phyloP scores from a whole-genome alignment of 2,797 vertebrate genomes.

The Echeneis naucrates region DNA sequence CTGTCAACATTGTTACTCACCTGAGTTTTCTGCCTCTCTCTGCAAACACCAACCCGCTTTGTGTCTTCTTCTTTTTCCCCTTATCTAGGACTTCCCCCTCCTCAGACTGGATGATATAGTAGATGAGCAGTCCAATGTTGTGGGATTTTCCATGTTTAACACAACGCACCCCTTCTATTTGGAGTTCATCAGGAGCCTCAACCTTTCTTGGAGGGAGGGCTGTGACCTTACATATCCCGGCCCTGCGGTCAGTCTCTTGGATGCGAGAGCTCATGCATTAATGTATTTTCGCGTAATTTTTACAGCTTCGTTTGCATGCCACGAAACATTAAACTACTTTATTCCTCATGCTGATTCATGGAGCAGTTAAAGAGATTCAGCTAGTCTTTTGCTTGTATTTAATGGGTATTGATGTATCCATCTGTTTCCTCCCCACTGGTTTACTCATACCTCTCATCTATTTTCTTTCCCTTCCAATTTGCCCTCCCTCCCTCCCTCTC shows the following conservation, averaged over 20 bases:
- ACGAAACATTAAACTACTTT: constrained; percentile 55
- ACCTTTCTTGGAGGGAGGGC: constrained; percentile 95
- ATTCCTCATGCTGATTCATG: constrained; percentile 62
- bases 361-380: constrained; percentile 65
- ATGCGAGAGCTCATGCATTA: constrained; percentile 21
- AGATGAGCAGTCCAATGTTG: constrained; percentile 91
- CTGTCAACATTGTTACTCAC: constrained; percentile 65
- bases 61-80: neutral
- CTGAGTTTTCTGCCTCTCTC: constrained; percentile 34
- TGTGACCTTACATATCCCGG: constrained; percentile 88
- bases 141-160: constrained; percentile 96
- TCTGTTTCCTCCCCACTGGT: constrained; percentile 67
- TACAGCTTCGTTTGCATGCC: constrained; percentile 61
- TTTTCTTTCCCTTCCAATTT: constrained; percentile 46
- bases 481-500: constrained; percentile 18
- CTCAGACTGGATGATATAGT: constrained; percentile 90
- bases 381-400: constrained; percentile 66
- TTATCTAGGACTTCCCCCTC: constrained; percentile 90
- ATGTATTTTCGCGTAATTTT: constrained; percentile 40
- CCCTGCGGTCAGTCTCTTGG: constrained; percentile 77
- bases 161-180: constrained; percentile 92
- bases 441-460: constrained; percentile 60
- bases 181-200: constrained; percentile 93
- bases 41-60: constrained; percentile 31
- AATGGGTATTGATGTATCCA: constrained; percentile 77